Base-by-base conservation (phyloP, 2,113 vertebrate genomes). In the Dunckerocampus dactyliophorus region DNA sequence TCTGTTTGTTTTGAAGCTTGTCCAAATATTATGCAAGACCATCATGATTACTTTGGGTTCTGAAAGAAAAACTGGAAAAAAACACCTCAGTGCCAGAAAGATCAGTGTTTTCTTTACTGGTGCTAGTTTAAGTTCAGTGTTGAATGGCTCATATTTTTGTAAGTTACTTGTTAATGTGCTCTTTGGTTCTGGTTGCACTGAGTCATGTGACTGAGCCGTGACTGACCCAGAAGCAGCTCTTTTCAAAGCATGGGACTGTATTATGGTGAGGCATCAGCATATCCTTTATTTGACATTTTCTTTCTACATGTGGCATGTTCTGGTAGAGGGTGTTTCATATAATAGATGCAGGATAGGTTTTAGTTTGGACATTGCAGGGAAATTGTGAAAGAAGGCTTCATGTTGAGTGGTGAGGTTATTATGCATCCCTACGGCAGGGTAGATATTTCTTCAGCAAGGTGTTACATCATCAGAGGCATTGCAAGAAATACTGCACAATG, bases 1-100 rank as follows among this genome's bases (percentile, higher is more conserved):
- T 85, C 77, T 82, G 68, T 71, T 72, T 67, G 73, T 20, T 31
- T 46, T 47, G 57, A 53, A 51, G 65, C 53, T 70, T 57, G 75
- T 53, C 57, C 57, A 28, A 53, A 69, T 31, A 59, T 73, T 81
- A 62, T 65, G 66, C 66, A 82, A 73, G 46, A 69, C 58, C 59
- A 50, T 52, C 7, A 3, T 69, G 48, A 37, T 47, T 28, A 69
- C 67, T 68, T 82, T 59, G 74, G 77, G 45, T 65, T 74, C 45
- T 46, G 47, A 64, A 60, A 48, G 14, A 28, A 47, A 59, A 72
- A 78, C 66, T 49, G 45, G 71, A 73, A 80, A 65, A 80, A 67
- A 34, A 21, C 55, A 1, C 63, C 59, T 43, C 7, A 21, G 42
- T 20, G 13, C 19, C 8, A 15, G 47, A 9, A 59, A 49, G 37